phyloP scores from a whole-genome alignment of 1,140 invertebrate species.

The Brachionus manjavacas region DNA sequence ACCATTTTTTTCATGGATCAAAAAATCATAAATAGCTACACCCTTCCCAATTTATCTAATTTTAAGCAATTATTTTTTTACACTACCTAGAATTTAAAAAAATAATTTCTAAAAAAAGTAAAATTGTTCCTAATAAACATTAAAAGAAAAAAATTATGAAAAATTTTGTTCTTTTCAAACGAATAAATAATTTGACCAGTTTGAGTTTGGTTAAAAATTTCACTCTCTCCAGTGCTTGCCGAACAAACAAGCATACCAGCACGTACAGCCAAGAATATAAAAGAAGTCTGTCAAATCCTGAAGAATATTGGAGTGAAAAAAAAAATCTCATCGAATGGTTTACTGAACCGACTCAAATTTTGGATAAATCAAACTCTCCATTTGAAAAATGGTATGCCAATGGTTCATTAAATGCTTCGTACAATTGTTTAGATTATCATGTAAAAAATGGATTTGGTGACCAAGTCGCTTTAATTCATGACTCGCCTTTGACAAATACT shows the following conservation, averaged over 20 bases:
- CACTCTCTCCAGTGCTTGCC: background rate
- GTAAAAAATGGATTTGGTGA: constrained; percentile 71
- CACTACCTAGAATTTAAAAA: too few relatives aligned
- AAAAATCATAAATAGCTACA: background rate
- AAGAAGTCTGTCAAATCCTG: constrained; percentile 70
- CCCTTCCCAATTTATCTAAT: background rate
- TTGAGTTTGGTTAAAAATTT: background rate
- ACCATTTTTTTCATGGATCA: background rate
- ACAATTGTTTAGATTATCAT: constrained; percentile 85
- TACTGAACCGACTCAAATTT: constrained; percentile 72
- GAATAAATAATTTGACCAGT: background rate
- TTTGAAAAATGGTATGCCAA: constrained; percentile 85
- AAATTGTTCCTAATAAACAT: background rate
- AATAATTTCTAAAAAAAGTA: background rate
- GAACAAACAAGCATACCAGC: background rate
- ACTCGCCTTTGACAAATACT: constrained; percentile 76
- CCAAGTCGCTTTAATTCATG: constrained; percentile 76
- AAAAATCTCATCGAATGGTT: constrained; percentile 69
- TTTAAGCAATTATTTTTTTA: too few relatives aligned
- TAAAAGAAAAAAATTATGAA: background rate
- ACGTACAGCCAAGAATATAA: constrained; percentile 66
- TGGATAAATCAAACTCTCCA: constrained; percentile 75
- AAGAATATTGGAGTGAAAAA: constrained; percentile 78
- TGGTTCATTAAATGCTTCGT: constrained; percentile 82
- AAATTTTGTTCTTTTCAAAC: background rate